Evolutionary conservation across 2,113 vertebrate genomes (phyloP).

Genomic region (Oncorhynchus clarkii): DNA sequence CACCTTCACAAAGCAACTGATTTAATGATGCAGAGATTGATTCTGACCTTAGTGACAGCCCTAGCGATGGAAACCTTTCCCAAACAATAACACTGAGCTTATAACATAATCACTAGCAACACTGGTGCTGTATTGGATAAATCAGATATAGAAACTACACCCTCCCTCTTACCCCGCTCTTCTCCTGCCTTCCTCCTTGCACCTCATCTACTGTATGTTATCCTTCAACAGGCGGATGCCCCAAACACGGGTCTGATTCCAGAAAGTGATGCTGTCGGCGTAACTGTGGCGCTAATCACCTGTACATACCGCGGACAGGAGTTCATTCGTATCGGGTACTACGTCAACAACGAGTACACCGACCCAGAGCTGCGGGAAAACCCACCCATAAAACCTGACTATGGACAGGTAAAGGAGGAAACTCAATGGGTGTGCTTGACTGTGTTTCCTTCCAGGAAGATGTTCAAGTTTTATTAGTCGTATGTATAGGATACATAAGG

Average conservation of each 20-base stretch:
- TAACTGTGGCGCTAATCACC: constrained; percentile 89
- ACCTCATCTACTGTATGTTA: not conserved
- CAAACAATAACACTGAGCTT: too few species aligned
- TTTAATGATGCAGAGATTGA: not conserved
- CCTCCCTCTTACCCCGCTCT: not conserved
- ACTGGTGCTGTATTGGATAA: too few species aligned
- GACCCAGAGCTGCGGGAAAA: constrained; percentile 86
- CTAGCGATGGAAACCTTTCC: too few species aligned
- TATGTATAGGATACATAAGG: too few species aligned
- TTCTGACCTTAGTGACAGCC: too few species aligned
- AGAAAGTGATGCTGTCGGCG: constrained; percentile 89
- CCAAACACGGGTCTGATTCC: constrained; percentile 86
- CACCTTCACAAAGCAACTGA: not conserved
- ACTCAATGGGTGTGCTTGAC: too few species aligned
- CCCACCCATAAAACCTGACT: constrained; percentile 86
- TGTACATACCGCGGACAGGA: constrained; percentile 90
- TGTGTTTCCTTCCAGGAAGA: too few species aligned
- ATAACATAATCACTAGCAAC: not conserved
- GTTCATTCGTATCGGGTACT: constrained; percentile 92
- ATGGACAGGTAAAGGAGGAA: constrained; percentile 77
- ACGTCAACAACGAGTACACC: constrained; percentile 92
- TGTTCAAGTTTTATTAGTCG: too few species aligned
- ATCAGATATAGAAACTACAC: too few species aligned
- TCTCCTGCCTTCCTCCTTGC: not conserved
- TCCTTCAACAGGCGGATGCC: constrained; percentile 78